Base-by-base conservation (phyloP, 2,888 invertebrate genomes). In the Therioaphis trifolii region DNA sequence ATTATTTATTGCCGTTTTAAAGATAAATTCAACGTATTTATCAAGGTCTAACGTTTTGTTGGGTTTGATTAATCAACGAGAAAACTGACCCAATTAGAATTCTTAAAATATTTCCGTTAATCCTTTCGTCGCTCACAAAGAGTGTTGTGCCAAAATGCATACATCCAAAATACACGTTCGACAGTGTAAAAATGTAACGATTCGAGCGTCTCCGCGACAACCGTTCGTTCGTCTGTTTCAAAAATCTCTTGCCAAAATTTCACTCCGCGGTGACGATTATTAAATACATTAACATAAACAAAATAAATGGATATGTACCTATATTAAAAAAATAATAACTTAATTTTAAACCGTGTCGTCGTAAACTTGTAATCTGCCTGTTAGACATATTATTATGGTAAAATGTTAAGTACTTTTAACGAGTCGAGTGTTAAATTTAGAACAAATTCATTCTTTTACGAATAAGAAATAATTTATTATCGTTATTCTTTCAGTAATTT, bases 61-160 rank as follows among this genome's bases (percentile, higher is more conserved):
- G 49, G n/a, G 29, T 52, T 72, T 29, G 72, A 49, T n/a, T 49
- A 29, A 72, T 72, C 7, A 72, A 5, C 11, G 52, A 27, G 24
- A 5, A 29, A 72, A 72, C 29, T 72, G 49, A 72, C 72, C 72
- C 29, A n/a, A 72, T n/a, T 72, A n/a, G 1, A 12, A 29, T 52
- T 52, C 43, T 72, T 29, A 29, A 52, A 72, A 52, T 29, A 52
- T 72, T 43, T 46, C 21, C 15, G 15, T 24, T 69, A 24, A 46
- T 69, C 24, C 27, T 0, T 72, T 52, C n/a, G 49, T 49, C 14
- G n/a, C 27, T 29, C 52, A 21, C 14, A 49, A 29, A 72, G 49
- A n/a, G 29, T 29, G n/a, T 52, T 49, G 24, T 72, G 46, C 71
- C 27, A 71, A 71, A 46, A 71, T n/a, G 18, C n/a, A 43, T n/a